Evolutionary conservation across 1,140 invertebrate species (phyloP), one percentile per base, ranked within the genome.

Genomic region (Glossosoma conforme): DNA sequence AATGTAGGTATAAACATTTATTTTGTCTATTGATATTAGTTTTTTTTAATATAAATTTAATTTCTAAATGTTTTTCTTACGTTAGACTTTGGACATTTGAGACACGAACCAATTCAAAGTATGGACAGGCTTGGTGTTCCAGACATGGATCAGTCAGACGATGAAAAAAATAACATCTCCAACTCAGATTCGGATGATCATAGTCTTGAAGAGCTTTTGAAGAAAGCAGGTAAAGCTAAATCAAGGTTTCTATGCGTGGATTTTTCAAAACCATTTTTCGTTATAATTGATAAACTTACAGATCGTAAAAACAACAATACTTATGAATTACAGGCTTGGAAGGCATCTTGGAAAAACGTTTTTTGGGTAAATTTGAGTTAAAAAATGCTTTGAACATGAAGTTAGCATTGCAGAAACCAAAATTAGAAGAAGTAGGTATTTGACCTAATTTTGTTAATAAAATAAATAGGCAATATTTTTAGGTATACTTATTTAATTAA

Each of bases 371-470:
- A 3, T 41, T 50, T 22, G 47, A 48, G 10, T 11, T 54, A 9
- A 58, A 55, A 35, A 53, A 56, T 17, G 51, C 56, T 38, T 28
- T 61, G 41, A 56, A 59, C 25, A 43, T 47, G n/a, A 56, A 42
- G 36, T 25, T 52, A 1, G 50, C 54, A n/a, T 32, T 45, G 2
- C 54, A 56, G 20, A 44, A 45, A 18, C 37, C 51, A 3, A 52
- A 56, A 48, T 51, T 56, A 25, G 54, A 56, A 42, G 51, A 56
- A 38, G 60, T 61, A 44, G 22, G 32, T 28, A 28, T 25, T 18
- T 40, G 18, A 10, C 14, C 21, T 6, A 41, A 2, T 20, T 2
- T n/a, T n/a, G 9, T n/a, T 36, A 2, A n/a, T 8, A 36, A 3
- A 1, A 36, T 36, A 3, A 3, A 17, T n/a, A 13, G 14, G 14